phyloP scores from a whole-genome alignment of 2,888 invertebrate species.

The Glyphotaelius pellucidus region DNA sequence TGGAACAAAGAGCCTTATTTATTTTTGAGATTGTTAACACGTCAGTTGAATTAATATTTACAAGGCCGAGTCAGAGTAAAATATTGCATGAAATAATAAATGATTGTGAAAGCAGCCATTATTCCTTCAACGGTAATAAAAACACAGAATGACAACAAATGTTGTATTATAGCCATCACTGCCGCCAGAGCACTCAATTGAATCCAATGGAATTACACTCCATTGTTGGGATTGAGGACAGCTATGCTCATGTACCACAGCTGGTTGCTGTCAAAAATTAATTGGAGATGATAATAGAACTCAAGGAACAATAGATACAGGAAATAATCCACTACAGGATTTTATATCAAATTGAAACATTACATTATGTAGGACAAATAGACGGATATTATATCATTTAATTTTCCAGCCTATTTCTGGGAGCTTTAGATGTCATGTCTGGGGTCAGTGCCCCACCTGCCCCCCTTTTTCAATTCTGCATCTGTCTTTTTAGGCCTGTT shows the following conservation, averaged over 20 bases:
- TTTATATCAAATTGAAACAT: neutral
- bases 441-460: too few relatives aligned
- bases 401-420: neutral
- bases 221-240: conserved; percentile 31
- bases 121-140: neutral
- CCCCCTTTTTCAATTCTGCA: neutral
- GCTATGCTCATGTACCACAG: neutral
- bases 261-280: conserved; percentile 9
- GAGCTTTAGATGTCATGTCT: too few relatives aligned
- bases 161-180: neutral
- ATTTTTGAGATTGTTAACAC: neutral
- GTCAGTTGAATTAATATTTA: neutral
- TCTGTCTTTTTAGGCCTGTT: neutral
- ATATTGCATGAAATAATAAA: neutral
- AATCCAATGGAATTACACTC: neutral
- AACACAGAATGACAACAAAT: neutral
- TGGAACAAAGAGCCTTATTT: neutral
- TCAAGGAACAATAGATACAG: neutral
- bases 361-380: neutral
- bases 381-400: neutral
- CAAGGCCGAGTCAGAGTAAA: neutral
- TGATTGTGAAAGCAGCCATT: neutral
- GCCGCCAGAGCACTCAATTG: neutral
- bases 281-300: conserved; percentile 9
- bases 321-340: neutral